These are phyloP conservation scores for Porites lutea DNA, from an alignment of 64 coral and sea anemone genomes.

Conservation along the genomic window DNA sequence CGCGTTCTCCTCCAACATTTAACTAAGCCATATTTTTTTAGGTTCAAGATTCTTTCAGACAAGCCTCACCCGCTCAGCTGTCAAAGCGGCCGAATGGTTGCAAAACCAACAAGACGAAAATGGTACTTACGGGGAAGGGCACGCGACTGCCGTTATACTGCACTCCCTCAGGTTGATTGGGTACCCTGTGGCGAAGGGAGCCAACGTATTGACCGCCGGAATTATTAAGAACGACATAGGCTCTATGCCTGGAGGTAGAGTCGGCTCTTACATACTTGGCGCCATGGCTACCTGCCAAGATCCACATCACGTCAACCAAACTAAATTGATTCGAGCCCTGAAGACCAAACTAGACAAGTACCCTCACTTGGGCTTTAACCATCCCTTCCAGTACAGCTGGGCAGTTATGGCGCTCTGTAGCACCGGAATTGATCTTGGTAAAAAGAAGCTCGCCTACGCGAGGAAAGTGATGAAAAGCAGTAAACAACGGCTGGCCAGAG, in stretches of 20 bases:
- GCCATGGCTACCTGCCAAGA: conserved; percentile 46
- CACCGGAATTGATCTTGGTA: not conserved
- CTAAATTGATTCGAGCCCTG: conserved; percentile 40
- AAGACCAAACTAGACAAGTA: conserved; percentile 20
- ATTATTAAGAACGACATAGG: conserved; percentile 27
- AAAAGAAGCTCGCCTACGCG: not conserved
- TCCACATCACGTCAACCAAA: conserved; percentile 1
- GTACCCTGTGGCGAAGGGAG: conserved; percentile 15
- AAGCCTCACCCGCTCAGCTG: conserved; percentile 27
- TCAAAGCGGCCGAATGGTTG: conserved; percentile 49
- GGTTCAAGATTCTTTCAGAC: conserved; percentile 31
- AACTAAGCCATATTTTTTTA: not conserved
- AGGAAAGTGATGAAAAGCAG: not conserved
- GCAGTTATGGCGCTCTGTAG: conserved; percentile 51
- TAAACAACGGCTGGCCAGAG: not conserved
- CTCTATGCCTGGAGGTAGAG: conserved; percentile 1
- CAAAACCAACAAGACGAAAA: conserved; percentile 31
- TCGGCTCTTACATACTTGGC: conserved; percentile 31
- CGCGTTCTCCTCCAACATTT: too few relatives aligned
- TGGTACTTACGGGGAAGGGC: not conserved
- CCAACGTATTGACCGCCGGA: conserved; percentile 14
- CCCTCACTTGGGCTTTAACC: conserved; percentile 31
- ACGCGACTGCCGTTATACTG: conserved; percentile 7
- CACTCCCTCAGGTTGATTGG: conserved; percentile 50
- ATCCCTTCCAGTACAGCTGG: conserved; percentile 48